Base-by-base conservation (phyloP, 2,797 vertebrate genomes). In the Myoxocephalus aenaeus region DNA sequence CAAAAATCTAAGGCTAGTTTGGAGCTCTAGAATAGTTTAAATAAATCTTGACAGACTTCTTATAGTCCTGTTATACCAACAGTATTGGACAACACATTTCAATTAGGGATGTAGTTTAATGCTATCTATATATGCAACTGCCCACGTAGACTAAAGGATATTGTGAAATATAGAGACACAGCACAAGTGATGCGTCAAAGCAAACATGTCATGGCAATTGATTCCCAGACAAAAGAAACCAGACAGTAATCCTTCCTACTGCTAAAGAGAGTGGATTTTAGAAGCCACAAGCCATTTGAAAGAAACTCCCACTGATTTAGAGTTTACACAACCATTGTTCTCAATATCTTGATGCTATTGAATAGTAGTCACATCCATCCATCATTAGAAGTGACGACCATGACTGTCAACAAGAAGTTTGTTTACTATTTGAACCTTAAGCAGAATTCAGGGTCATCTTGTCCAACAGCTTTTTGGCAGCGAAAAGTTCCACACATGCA, bases 401-500 rank as follows among this genome's bases (percentile, higher is more conserved):
- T 67, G 36, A 68, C 29, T 15, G 14, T 29, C 44, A 46, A 46
- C 10, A 44, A 70, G 11, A 58, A 3, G 18, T 20, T 7, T 20
- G 13, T 20, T 54, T 38, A 5, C 42, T 34, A 62, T 51, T 13
- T 34, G 15, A 75, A 70, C 27, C 7, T 54, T 1, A 0, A 29
- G 11, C 50, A 48, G 32, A 22, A 46, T 18, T 34, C 17, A 40
- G 38, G 0, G 18, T 48, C 38, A 44, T 40, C 27, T 54, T 15
- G 25, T 25, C 53, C 53, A 11, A 54, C n/a, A 54, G 40, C 13
- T 70, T 42, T 40, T 50, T 38, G 70, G 50, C 25, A 64, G 65
- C 44, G 38, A 29, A 22, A 44, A 29, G 48, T 46, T 46, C 25
- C 27, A 50, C 36, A 62, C 18, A 3, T 44, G 44, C 63, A 36